Evolutionary conservation across 2,113 vertebrate species (phyloP).

Genomic region (Percina caprodes): DNA sequence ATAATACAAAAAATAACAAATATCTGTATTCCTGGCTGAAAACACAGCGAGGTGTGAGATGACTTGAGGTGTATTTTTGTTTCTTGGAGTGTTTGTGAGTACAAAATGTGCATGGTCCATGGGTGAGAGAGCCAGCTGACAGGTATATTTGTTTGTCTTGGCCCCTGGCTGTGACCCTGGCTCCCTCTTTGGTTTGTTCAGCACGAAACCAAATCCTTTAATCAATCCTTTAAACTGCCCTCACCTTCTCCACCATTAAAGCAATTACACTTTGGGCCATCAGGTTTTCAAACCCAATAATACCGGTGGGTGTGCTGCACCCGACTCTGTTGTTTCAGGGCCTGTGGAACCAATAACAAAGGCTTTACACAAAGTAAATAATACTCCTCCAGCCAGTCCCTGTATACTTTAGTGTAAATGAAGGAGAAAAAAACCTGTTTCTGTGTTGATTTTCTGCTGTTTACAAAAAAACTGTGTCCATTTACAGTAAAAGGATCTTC

Average conservation of each 20-base stretch:
- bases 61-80: slow-evolving; percentile 42
- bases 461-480: not conserved
- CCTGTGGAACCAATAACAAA: slow-evolving; percentile 29
- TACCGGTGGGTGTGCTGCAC: slow-evolving; percentile 31
- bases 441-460: not conserved
- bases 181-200: slow-evolving; percentile 75
- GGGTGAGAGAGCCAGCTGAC: slow-evolving; percentile 54
- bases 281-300: slow-evolving; percentile 56
- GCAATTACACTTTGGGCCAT: slow-evolving; percentile 73
- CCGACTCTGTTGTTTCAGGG: slow-evolving; percentile 39
- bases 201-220: slow-evolving; percentile 81
- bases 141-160: slow-evolving; percentile 79
- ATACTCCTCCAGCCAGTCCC: not conserved
- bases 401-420: not conserved
- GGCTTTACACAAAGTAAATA: slow-evolving; percentile 2
- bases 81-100: slow-evolving; percentile 43
- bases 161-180: slow-evolving; percentile 72
- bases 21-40: not conserved
- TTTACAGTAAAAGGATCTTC: not conserved
- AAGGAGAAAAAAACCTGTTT: not conserved
- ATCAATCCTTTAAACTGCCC: slow-evolving; percentile 78
- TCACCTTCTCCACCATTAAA: slow-evolving; percentile 70
- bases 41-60: slow-evolving; percentile 24
- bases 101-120: slow-evolving; percentile 34
- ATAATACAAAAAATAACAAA: no score